Evolutionary conservation across 2,113 vertebrate species (phyloP).

Genomic region (Mugil cephalus): DNA sequence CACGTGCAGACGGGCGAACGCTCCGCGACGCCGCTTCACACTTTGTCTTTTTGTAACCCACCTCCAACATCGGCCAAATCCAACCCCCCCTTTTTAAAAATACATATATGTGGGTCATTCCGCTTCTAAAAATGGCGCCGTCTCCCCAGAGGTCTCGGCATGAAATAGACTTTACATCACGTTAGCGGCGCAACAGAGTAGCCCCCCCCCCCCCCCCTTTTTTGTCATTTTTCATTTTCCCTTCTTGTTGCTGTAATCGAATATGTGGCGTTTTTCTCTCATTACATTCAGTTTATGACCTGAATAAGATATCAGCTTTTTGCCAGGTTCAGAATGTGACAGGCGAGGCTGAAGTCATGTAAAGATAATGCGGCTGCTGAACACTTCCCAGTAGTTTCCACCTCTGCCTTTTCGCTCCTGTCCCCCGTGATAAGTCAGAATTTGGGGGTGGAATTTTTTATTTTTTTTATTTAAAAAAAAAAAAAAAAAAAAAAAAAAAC

Average conservation of each 20-base stretch:
- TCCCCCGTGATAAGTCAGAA: conserved; percentile 65
- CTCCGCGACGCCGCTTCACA: conserved; percentile 36
- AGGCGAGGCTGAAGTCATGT: conserved; percentile 64
- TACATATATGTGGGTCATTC: conserved; percentile 78
- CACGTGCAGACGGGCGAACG: conserved; percentile 25
- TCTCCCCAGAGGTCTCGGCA: conserved; percentile 71
- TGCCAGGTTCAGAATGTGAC: conserved; percentile 67
- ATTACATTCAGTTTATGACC: conserved; percentile 62
- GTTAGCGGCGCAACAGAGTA: conserved; percentile 68
- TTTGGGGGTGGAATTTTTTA: conserved; percentile 60
- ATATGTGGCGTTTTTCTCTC: conserved; percentile 54
- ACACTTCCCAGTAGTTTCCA: conserved; percentile 61
- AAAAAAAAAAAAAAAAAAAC: no score
- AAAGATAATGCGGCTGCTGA: conserved; percentile 71
- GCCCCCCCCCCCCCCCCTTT: no score
- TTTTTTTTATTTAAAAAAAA: no score
- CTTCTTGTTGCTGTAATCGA: conserved; percentile 67
- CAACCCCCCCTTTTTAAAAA: conserved; percentile 52
- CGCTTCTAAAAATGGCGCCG: conserved; percentile 75
- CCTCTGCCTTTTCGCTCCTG: conserved; percentile 68
- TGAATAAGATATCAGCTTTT: conserved; percentile 81
- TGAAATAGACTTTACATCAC: conserved; percentile 86
- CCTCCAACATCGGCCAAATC: conserved; percentile 63
- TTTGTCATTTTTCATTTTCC: conserved; percentile 67
- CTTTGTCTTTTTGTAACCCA: conserved; percentile 65